These are phyloP conservation scores for Pelagia noctiluca DNA, from an alignment of 30 jellyfish, hydroid and myxozoan species.

Conservation along the genomic window DNA sequence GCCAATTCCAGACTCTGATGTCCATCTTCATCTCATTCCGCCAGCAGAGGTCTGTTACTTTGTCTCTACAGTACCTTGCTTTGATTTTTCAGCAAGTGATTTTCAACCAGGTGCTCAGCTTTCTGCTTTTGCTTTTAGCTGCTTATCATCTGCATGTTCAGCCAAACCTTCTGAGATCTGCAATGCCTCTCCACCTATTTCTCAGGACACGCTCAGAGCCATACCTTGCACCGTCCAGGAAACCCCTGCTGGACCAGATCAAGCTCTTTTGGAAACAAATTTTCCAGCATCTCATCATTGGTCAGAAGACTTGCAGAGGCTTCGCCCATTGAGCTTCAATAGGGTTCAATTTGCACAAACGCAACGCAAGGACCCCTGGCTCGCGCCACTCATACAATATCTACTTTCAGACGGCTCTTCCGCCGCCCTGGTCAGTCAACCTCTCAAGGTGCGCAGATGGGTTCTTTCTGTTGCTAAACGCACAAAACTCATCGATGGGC, in stretches of 20 bases:
- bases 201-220: no score
- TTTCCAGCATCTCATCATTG: neutral
- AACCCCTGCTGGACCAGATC: no score
- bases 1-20: neutral
- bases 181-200: no score
- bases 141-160: no score
- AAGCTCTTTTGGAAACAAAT: no score
- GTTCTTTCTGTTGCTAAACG: conserved; percentile 22
- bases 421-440: neutral
- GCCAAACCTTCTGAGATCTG: no score
- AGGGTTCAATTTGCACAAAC: neutral
- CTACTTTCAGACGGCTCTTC: neutral
- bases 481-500: conserved; percentile 45
- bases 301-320: neutral
- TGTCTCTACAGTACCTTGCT: conserved; percentile 4
- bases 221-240: no score
- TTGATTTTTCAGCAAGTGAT: neutral
- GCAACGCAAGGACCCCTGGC: conserved; percentile 25
- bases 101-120: no score
- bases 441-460: conserved; percentile 16
- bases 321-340: neutral
- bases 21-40: neutral
- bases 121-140: neutral
- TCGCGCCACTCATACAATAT: conserved; percentile 9
- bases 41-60: conserved; percentile 3